A percentile compares a stretch with the other conserved stretches of the same genome.
These are phyloP conservation scores for Odontomachus brunneus DNA, from an alignment of 1,140 invertebrate species.

Conservation along the genomic window DNA sequence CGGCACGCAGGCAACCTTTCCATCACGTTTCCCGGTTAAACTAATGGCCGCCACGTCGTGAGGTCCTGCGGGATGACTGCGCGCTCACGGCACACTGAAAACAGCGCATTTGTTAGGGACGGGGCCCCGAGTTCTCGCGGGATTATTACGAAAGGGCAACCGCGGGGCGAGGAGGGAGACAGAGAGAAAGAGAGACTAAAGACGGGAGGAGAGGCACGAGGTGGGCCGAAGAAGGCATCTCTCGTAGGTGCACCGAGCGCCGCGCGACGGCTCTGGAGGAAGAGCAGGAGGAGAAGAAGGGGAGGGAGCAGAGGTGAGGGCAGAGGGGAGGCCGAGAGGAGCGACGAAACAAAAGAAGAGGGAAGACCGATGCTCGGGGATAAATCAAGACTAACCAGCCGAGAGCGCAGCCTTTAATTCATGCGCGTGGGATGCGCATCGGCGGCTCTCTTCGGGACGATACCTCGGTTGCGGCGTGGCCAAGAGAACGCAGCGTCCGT, in stretches of 20 bases:
- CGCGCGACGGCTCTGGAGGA: slow-evolving; percentile 1
- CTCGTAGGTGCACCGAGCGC: slow-evolving; percentile 39
- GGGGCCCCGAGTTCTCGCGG: slow-evolving; percentile 70
- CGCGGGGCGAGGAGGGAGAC: slow-evolving; percentile 12
- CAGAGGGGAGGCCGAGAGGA: slow-evolving; percentile 33
- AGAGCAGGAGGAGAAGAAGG: neutral
- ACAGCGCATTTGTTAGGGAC: slow-evolving; percentile 80
- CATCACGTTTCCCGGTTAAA: slow-evolving; percentile 73
- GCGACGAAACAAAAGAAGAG: slow-evolving; percentile 78
- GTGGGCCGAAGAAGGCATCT: slow-evolving; percentile 38
- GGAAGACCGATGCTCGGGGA: slow-evolving; percentile 79
- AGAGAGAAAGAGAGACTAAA: neutral
- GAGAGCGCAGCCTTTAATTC: slow-evolving; percentile 77
- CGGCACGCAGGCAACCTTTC: slow-evolving; percentile 67
- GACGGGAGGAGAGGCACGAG: neutral
- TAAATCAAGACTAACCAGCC: slow-evolving; percentile 83
- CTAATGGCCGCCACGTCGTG: slow-evolving; percentile 73
- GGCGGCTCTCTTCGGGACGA: slow-evolving; percentile 55
- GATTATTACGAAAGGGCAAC: slow-evolving; percentile 71
- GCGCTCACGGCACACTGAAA: slow-evolving; percentile 69
- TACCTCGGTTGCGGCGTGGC: slow-evolving; percentile 35
- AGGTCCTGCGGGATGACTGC: slow-evolving; percentile 71
- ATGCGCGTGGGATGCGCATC: slow-evolving; percentile 77
- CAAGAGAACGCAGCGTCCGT: neutral
- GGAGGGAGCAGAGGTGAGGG: neutral